Percentiles rank a stretch among this genome's conserved stretches.
These are phyloP conservation scores for Bradypus variegatus DNA, from an alignment of 2,797 vertebrate species.

Conservation along the genomic window DNA sequence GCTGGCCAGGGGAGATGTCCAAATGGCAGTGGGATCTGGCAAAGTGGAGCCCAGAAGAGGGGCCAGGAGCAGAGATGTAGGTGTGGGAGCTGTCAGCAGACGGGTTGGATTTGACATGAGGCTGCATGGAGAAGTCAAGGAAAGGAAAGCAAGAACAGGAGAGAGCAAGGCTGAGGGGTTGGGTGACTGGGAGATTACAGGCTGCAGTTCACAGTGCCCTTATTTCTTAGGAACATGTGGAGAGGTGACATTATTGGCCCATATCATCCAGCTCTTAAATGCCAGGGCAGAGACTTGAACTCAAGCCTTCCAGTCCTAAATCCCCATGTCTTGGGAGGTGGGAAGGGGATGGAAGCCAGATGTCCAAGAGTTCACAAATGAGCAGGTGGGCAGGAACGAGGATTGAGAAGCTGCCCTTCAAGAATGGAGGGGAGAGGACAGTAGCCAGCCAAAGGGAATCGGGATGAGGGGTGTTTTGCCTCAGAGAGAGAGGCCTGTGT, in stretches of 20 bases:
- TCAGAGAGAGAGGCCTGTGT: not conserved
- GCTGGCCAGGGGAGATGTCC: not conserved
- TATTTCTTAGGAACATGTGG: rapidly evolving
- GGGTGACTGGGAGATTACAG: not conserved
- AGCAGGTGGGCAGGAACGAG: not conserved
- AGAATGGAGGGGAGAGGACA: not conserved
- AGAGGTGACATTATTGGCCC: no score
- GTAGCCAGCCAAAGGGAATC: not conserved
- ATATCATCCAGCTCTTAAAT: not conserved
- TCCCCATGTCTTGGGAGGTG: not conserved
- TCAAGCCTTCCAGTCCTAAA: not conserved
- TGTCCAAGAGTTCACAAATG: not conserved
- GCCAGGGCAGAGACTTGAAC: not conserved
- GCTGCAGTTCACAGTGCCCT: not conserved
- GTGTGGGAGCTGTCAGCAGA: not conserved
- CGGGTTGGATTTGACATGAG: not conserved
- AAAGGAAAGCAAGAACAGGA: not conserved
- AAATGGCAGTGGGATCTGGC: not conserved
- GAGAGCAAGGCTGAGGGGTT: not conserved
- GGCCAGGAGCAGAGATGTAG: not conserved
- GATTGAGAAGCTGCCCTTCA: not conserved
- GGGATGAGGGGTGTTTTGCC: no score
- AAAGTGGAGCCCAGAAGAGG: not conserved
- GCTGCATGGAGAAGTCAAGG: not conserved
- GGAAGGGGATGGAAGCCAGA: not conserved